These are phyloP conservation scores for Heterodera carotae DNA, from an alignment of 1,140 invertebrate species.

Conservation along the genomic window DNA sequence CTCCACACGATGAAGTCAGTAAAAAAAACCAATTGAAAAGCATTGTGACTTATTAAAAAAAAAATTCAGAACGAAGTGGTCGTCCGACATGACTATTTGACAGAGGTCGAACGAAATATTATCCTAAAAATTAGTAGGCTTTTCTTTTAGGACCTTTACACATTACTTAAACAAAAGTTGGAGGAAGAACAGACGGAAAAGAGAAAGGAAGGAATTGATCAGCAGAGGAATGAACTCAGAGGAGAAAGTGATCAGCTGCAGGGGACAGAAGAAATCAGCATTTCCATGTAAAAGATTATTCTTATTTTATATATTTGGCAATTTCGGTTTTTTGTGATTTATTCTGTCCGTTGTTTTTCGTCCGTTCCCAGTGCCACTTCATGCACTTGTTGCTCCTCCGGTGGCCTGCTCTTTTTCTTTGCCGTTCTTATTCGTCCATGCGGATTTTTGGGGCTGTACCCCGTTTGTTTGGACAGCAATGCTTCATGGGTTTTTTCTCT, in stretches of 20 bases:
- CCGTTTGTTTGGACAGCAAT: not conserved
- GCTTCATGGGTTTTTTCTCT: not conserved
- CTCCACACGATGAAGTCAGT: constrained; percentile 30
- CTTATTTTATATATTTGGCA: not conserved
- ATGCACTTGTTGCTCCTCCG: not conserved
- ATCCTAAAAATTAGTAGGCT: not conserved
- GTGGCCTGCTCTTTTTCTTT: not conserved
- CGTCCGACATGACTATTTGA: constrained; percentile 37
- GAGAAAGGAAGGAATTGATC: not conserved
- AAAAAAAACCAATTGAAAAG: not conserved
- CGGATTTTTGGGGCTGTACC: constrained; percentile 10
- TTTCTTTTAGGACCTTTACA: not conserved
- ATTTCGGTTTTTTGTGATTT: too few relatives aligned
- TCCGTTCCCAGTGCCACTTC: not conserved
- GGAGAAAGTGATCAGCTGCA: not conserved
- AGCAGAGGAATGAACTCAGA: too few relatives aligned
- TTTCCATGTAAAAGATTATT: too few relatives aligned
- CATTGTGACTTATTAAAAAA: not conserved
- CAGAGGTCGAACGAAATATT: constrained; percentile 9
- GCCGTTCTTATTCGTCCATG: not conserved
- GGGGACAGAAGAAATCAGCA: not conserved
- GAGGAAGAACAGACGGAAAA: not conserved
- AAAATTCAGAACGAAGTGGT: constrained; percentile 23
- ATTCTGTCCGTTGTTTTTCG: not conserved
- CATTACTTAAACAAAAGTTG: not conserved